These are phyloP conservation scores for Polypedilum vanderplanki DNA, from an alignment of 1,140 invertebrate genomes.

Conservation along the genomic window DNA sequence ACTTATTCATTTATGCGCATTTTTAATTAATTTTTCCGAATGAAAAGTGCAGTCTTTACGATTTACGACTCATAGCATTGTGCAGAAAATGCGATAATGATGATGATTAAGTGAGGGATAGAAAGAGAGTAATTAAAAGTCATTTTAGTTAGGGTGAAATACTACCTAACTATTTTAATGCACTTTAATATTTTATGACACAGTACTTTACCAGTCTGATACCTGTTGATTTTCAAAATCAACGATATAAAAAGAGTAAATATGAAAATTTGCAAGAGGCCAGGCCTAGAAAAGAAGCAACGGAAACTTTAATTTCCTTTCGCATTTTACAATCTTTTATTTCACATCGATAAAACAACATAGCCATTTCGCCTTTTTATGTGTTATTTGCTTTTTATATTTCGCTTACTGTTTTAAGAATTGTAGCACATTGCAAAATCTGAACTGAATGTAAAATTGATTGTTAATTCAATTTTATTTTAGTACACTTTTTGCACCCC, in stretches of 20 bases:
- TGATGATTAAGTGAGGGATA: too few relatives aligned
- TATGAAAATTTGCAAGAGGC: not conserved
- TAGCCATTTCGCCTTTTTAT: not conserved
- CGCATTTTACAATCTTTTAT: not conserved
- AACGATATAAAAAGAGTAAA: not conserved
- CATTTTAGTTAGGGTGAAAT: too few relatives aligned
- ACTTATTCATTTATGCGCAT: too few relatives aligned
- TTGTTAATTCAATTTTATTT: conserved; percentile 25
- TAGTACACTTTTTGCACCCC: not conserved
- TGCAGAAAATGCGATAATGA: too few relatives aligned
- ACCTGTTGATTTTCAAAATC: not conserved
- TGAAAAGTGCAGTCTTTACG: too few relatives aligned
- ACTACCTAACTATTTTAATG: too few relatives aligned
- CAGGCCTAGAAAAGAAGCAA: not conserved
- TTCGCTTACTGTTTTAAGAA: not conserved
- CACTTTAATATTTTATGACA: too few relatives aligned
- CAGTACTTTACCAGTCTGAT: too few relatives aligned
- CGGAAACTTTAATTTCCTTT: conserved; percentile 18
- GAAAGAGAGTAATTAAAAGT: too few relatives aligned
- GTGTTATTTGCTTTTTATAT: not conserved
- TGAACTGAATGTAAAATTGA: conserved; percentile 21
- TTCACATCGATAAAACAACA: not conserved
- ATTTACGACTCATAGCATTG: too few relatives aligned
- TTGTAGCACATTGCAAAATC: conserved; percentile 11
- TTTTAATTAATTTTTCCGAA: too few relatives aligned